A percentile compares a stretch with the other conserved stretches of the same genome.
phyloP scores from a whole-genome alignment of 2,113 vertebrate species.

The Sterna hirundo region DNA sequence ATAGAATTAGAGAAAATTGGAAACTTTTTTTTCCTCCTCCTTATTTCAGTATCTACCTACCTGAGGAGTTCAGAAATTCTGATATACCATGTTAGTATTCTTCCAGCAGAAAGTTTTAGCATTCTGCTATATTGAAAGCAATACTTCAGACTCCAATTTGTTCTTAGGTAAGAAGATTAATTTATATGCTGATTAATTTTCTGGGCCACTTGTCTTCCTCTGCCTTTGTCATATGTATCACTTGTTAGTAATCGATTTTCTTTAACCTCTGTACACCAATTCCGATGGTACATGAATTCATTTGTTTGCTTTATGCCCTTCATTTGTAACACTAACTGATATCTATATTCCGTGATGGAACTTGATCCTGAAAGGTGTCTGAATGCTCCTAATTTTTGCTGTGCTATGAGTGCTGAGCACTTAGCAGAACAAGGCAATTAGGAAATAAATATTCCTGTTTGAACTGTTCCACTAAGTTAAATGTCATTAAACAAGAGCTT shows the following conservation, averaged over 20 bases:
- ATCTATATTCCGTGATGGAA: not conserved
- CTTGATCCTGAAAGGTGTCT: not conserved
- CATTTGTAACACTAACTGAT: constrained; percentile 20
- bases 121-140: constrained; percentile 38
- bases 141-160: constrained; percentile 43
- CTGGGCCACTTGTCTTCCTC: constrained; percentile 28
- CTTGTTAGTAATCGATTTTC: constrained; percentile 72
- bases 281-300: constrained; percentile 30
- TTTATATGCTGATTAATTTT: constrained; percentile 75
- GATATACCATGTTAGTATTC: not conserved
- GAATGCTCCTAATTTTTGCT: not conserved
- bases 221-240: constrained; percentile 64
- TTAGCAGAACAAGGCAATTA: constrained; percentile 2
- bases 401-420: not conserved
- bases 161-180: constrained; percentile 63
- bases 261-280: constrained; percentile 64
- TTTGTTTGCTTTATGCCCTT: constrained; percentile 62
- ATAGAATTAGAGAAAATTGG: not conserved
- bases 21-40: not conserved
- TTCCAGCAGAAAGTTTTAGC: not conserved
- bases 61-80: not conserved
- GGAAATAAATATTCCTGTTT: constrained; percentile 4
- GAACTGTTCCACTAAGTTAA: not conserved
- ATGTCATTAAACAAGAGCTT: not conserved
- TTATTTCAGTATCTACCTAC: not conserved